phyloP scores from a whole-genome alignment of 2,113 vertebrate genomes.

The Otolemur garnettii region DNA sequence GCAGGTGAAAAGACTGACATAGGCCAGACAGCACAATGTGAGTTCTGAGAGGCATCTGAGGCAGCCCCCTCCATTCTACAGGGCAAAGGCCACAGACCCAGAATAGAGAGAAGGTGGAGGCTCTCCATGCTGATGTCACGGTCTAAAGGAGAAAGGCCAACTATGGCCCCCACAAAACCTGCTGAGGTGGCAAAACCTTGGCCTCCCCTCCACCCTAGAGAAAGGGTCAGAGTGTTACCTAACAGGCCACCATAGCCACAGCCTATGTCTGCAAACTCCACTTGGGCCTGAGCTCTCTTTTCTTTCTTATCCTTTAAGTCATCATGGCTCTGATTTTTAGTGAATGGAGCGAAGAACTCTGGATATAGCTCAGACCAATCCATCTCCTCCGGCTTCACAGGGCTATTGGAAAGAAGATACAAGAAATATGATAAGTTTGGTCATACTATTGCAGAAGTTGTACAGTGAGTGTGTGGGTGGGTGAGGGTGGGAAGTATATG shows the following conservation, averaged over 20 bases:
- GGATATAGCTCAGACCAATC: slow-evolving; percentile 94
- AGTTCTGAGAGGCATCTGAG: slow-evolving; percentile 47
- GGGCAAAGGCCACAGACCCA: slow-evolving; percentile 72
- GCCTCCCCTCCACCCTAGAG: not conserved
- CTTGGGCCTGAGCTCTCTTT: slow-evolving; percentile 78
- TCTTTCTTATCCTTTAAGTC: slow-evolving; percentile 75
- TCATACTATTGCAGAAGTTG: not conserved
- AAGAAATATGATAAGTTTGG: slow-evolving; percentile 22
- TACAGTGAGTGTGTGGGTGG: not conserved
- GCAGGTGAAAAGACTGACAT: slow-evolving; percentile 57
- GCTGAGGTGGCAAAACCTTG: slow-evolving; percentile 71
- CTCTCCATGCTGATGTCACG: slow-evolving; percentile 64
- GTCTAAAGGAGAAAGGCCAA: slow-evolving; percentile 72
- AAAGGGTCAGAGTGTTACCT: slow-evolving; percentile 83
- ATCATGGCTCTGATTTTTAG: slow-evolving; percentile 76
- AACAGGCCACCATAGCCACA: slow-evolving; percentile 95
- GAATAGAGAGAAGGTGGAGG: slow-evolving; percentile 49
- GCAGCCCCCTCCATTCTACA: slow-evolving; percentile 51
- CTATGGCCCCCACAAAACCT: slow-evolving; percentile 17
- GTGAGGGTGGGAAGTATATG: not conserved
- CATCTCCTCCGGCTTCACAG: slow-evolving; percentile 94
- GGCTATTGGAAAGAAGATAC: slow-evolving; percentile 86
- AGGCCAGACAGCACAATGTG: slow-evolving; percentile 53
- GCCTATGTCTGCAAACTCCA: slow-evolving; percentile 96
- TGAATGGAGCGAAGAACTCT: slow-evolving; percentile 85